These are phyloP conservation scores for Oncorhynchus masou DNA, from an alignment of 2,113 vertebrate genomes.

Conservation along the genomic window DNA sequence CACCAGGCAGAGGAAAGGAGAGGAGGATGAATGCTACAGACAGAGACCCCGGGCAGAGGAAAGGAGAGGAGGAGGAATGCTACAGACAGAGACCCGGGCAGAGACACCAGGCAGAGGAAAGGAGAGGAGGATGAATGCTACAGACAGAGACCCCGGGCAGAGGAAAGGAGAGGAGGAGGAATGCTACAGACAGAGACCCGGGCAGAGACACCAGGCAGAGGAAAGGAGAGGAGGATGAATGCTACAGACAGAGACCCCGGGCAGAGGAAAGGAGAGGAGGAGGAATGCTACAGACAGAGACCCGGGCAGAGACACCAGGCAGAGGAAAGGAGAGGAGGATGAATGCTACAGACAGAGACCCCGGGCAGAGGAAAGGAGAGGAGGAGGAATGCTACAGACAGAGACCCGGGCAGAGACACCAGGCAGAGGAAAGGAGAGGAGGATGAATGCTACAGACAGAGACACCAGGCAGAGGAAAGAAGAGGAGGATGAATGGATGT, in stretches of 20 bases:
- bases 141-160: not conserved
- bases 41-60: not conserved
- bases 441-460: conserved; percentile 24
- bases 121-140: conserved; percentile 33
- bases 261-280: conserved; percentile 12
- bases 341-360: conserved; percentile 13
- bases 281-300: conserved; percentile 19
- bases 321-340: conserved; percentile 18
- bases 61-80: conserved; percentile 32
- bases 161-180: conserved; percentile 24
- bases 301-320: not conserved
- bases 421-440: conserved; percentile 5
- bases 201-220: not conserved
- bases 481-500: conserved; percentile 37
- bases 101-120: not conserved
- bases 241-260: not conserved
- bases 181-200: not conserved
- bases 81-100: not conserved
- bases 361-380: not conserved
- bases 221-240: conserved; percentile 29
- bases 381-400: conserved; percentile 28
- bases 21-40: conserved; percentile 32
- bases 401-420: not conserved
- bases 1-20: not conserved
- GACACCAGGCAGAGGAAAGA: not conserved